Conservation (phyloP, 2,113 vertebrate species). For the Zosterops hypoxanthus region DNA sequence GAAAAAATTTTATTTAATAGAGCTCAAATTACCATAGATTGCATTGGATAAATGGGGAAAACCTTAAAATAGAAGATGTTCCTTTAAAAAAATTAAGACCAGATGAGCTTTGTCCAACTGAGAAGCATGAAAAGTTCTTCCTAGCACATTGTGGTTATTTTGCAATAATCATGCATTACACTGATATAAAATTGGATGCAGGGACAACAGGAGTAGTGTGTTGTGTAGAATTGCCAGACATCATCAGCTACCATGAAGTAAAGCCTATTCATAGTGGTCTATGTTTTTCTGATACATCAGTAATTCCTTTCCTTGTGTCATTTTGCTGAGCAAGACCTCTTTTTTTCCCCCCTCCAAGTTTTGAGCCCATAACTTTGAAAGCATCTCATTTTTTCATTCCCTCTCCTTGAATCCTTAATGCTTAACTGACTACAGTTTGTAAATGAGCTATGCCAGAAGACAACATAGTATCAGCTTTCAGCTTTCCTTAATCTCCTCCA, state of each 20-base stretch:
- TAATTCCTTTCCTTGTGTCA: background rate
- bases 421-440: background rate
- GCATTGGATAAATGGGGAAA: slow-evolving; percentile 7
- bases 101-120: slow-evolving; percentile 63
- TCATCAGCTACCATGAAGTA: background rate
- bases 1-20: background rate
- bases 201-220: slow-evolving; percentile 9
- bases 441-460: background rate
- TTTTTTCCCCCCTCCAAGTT: background rate
- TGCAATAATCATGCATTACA: background rate
- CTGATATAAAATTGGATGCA: slow-evolving; percentile 38
- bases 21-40: slow-evolving; percentile 20
- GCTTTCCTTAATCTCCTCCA: background rate
- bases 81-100: slow-evolving; percentile 65
- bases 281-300: background rate
- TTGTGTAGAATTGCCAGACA: background rate
- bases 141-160: slow-evolving; percentile 30
- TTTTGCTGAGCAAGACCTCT: background rate
- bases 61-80: slow-evolving; percentile 60
- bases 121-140: slow-evolving; percentile 33
- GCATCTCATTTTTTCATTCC: background rate
- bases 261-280: background rate
- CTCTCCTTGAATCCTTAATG: background rate
- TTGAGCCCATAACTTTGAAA: background rate
- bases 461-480: background rate